Evolutionary conservation across 2,888 invertebrate genomes (phyloP).

Genomic region (Lepidochrysops patricia): DNA sequence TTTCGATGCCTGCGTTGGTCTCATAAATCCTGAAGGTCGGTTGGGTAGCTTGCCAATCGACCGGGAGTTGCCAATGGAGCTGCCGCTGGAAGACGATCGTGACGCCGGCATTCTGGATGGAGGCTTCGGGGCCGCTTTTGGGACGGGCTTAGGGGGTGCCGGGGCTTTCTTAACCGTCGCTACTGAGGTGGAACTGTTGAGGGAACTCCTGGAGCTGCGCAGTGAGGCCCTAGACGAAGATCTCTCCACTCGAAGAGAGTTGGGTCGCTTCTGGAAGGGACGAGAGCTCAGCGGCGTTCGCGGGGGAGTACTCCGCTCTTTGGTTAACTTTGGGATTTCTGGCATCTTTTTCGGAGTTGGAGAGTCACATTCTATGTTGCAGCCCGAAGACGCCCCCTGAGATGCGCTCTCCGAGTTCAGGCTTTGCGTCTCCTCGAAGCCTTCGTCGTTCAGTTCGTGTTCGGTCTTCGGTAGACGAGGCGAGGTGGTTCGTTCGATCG

Average conservation of each 20-base stretch:
- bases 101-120: conserved; percentile 60
- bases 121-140: conserved; percentile 68
- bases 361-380: conserved; percentile 78
- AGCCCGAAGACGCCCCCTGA: conserved; percentile 86
- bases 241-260: conserved; percentile 78
- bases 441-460: conserved; percentile 88
- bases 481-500: conserved; percentile 50
- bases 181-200: conserved; percentile 86
- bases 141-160: conserved; percentile 51
- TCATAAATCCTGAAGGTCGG: conserved; percentile 82
- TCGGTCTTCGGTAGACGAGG: conserved; percentile 75
- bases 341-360: conserved; percentile 66
- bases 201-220: conserved; percentile 86
- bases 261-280: conserved; percentile 45
- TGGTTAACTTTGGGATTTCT: conserved; percentile 66
- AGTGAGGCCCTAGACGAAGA: conserved; percentile 86
- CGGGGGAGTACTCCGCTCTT: conserved; percentile 61
- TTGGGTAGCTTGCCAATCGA: conserved; percentile 51
- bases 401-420: conserved; percentile 90
- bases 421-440: conserved; percentile 92
- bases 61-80: conserved; percentile 65
- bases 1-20: conserved; percentile 88
- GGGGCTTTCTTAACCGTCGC: conserved; percentile 85
- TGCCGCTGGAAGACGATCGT: conserved; percentile 62
- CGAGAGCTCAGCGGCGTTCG: conserved; percentile 51